These are phyloP conservation scores for Nasonia longicornis DNA, from an alignment of 1,140 invertebrate species.

Conservation along the genomic window DNA sequence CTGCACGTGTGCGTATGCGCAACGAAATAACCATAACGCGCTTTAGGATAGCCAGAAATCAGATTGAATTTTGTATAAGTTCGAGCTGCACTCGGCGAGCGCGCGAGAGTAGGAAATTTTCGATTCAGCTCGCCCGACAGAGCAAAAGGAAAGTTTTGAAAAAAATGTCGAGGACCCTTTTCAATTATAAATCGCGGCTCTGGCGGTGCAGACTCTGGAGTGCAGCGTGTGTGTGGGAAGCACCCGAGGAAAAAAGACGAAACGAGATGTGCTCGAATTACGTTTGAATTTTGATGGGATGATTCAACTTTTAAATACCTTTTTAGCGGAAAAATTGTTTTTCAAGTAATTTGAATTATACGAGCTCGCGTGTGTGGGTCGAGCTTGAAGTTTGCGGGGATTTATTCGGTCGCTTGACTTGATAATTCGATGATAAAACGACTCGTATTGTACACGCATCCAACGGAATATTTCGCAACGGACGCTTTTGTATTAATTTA, in stretches of 20 bases:
- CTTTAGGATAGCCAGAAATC: background rate
- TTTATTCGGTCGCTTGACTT: background rate
- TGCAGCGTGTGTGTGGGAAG: too few relatives aligned
- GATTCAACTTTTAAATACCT: slow-evolving; percentile 4
- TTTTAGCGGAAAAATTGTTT: background rate
- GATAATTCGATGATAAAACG: background rate
- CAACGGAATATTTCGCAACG: too few relatives aligned
- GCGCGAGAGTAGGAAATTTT: background rate
- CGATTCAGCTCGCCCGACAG: background rate
- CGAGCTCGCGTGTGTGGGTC: background rate
- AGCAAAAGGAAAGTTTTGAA: background rate
- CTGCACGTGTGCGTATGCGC: background rate
- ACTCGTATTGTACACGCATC: too few relatives aligned
- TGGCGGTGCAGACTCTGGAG: background rate
- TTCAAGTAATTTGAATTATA: background rate
- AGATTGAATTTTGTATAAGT: slow-evolving; percentile 25
- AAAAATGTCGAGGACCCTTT: background rate
- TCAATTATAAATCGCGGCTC: background rate
- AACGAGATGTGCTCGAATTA: background rate
- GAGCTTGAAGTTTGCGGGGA: background rate
- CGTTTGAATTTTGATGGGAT: slow-evolving; percentile 15
- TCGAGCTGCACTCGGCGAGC: background rate
- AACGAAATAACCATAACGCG: slow-evolving; percentile 2
- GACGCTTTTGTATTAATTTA: too few relatives aligned
- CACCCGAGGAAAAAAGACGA: background rate